Base-by-base conservation (phyloP, 2,888 invertebrate genomes). In the Agrotis puta region DNA sequence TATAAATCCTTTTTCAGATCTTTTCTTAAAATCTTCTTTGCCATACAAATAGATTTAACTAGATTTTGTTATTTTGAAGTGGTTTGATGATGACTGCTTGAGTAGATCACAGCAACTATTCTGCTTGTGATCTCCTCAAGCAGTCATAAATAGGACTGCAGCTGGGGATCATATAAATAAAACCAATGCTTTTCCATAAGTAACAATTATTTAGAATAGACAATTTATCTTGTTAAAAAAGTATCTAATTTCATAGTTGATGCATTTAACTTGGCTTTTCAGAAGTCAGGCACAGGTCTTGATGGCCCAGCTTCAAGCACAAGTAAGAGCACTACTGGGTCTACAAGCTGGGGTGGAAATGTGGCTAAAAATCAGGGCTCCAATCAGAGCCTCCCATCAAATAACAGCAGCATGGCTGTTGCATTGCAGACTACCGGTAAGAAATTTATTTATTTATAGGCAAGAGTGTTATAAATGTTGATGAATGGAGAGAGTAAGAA, bases 261-360 rank as follows among this genome's bases (percentile, higher is more conserved):
- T 43, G n/a, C 3, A 16, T 16, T 22, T 27, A 50, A 20, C 39
- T 33, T 77, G 45, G 0, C 0, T 24, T 80, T 80, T 68, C 78
- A 95, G 95, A 94, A 92, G 84, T 91, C 93, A 50, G 83, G 80
- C 27, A 81, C 89, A 57, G 90, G 90, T 16, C 74, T 92, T 50
- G 86, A 90, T 50, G 90, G 87, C 14, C 81, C 86, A 18, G 81
- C 87, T 56, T 92, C 94, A 59, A 93, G 92, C 71, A 87, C 92
- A 33, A 95, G 95, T 79, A 96, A 95, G 81, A 93, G 92, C 74
- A 95, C 94, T 18, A 88, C 93, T 72, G 93, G 92, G 3, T 93
- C 94, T n/a, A 84, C 79, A 0, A 93, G 94, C 74, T 95, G 92
- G 92, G 91, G 88, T 22, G 91, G 90, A 74, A 90, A 91, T 79